These are phyloP conservation scores for Henricia sp. DNA, from an alignment of 53 echinoderm and acorn worm species.

Conservation along the genomic window DNA sequence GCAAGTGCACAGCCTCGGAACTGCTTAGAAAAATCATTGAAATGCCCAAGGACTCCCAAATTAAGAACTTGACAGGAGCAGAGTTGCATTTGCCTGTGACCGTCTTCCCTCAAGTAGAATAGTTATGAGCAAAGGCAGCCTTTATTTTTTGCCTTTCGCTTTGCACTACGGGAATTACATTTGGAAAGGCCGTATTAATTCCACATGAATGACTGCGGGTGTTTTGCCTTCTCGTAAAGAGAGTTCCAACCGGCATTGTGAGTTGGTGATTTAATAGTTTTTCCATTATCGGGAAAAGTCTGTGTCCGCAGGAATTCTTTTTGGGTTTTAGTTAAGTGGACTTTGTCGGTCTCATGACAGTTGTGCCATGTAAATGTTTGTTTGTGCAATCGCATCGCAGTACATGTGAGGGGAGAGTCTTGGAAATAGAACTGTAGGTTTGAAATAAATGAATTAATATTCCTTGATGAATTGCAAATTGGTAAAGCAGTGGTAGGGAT, in stretches of 20 bases:
- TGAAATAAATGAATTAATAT: no score
- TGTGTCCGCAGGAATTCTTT: not conserved
- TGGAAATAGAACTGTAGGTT: no score
- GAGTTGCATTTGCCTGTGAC: not conserved
- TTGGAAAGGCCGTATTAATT: constrained; percentile 16
- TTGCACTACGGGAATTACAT: constrained; percentile 26
- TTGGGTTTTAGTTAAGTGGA: no score
- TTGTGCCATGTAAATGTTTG: no score
- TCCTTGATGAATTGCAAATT: no score
- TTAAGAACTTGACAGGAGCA: not conserved
- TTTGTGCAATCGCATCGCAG: no score
- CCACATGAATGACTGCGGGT: not conserved
- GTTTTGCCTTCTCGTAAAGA: not conserved
- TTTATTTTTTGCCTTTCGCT: not conserved
- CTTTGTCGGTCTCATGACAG: no score
- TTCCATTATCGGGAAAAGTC: not conserved
- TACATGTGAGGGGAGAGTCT: no score
- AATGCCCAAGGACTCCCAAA: no score
- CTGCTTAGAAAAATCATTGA: no score
- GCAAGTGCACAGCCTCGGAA: no score
- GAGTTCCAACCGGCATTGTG: not conserved
- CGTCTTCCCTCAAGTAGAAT: not conserved
- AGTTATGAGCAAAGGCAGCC: not conserved
- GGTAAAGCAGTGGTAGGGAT: no score
- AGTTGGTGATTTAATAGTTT: not conserved